Percentiles rank a stretch among this genome's conserved stretches.
Evolutionary conservation across 2,113 vertebrate genomes (phyloP).

Genomic region (Spea bombifrons): DNA sequence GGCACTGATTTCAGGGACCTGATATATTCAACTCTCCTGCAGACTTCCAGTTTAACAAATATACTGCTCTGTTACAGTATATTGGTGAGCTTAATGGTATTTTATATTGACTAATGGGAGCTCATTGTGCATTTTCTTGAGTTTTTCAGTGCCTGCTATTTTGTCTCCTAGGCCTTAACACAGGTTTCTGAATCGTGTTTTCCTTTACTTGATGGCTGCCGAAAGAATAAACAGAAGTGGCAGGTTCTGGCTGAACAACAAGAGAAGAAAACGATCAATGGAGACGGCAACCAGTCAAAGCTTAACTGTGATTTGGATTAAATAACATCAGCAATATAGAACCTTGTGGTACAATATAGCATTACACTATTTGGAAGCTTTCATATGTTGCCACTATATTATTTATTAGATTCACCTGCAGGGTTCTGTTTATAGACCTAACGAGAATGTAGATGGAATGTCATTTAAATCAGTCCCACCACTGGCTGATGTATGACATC

Average conservation of each 20-base stretch:
- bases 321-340: conserved; percentile 22
- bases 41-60: no score
- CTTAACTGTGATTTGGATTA: conserved; percentile 56
- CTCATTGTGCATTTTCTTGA: neutral
- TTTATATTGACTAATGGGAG: no score
- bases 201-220: conserved; percentile 91
- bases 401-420: conserved; percentile 54
- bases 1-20: no score
- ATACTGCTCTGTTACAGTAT: no score
- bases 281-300: conserved; percentile 66
- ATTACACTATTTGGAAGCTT: conserved; percentile 59
- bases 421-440: conserved; percentile 54
- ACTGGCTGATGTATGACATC: conserved; percentile 26
- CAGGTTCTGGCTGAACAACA: conserved; percentile 84
- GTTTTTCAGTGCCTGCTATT: neutral
- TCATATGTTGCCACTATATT: conserved; percentile 71
- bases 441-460: conserved; percentile 45
- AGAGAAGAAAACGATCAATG: conserved; percentile 75
- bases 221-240: conserved; percentile 88
- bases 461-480: conserved; percentile 23
- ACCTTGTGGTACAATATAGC: conserved; percentile 52
- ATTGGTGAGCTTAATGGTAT: no score
- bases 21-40: no score
- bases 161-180: conserved; percentile 73
- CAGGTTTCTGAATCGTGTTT: conserved; percentile 82